A percentile compares a stretch with the other conserved stretches of the same genome.
Evolutionary conservation across 64 coral and sea anemone genomes (phyloP).

Genomic region (Dendrophyllia cribrosa): DNA sequence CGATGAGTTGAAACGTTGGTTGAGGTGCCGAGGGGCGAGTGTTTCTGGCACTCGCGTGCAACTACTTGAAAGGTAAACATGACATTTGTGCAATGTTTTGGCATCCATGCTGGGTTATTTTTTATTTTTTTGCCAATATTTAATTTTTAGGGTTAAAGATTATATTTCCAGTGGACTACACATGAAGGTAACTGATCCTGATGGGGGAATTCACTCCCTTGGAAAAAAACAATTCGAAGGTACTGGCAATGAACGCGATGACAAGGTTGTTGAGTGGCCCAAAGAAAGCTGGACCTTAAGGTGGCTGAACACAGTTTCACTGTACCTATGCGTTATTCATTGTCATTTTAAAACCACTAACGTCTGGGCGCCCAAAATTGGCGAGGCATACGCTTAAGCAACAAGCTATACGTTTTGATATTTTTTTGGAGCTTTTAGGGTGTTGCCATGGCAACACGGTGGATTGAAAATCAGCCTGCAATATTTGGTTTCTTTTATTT

Average conservation of each 20-base stretch:
- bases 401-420: too few species aligned
- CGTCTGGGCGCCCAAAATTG: too few species aligned
- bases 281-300: constrained; percentile 42
- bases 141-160: constrained; percentile 53
- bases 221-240: constrained; percentile 10
- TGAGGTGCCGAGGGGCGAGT: constrained; percentile 58
- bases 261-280: constrained; percentile 36
- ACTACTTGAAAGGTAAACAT: constrained; percentile 70
- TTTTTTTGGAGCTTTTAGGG: too few species aligned
- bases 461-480: too few species aligned
- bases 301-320: too few species aligned
- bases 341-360: too few species aligned
- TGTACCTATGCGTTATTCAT: too few species aligned
- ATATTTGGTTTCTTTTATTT: too few species aligned
- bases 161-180: constrained; percentile 55
- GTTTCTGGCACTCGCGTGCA: constrained; percentile 49
- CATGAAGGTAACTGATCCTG: constrained; percentile 49
- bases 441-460: too few species aligned
- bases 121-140: constrained; percentile 6
- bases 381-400: too few species aligned
- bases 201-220: constrained; percentile 43
- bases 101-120: not conserved
- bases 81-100: not conserved
- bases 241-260: constrained; percentile 2
- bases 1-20: constrained; percentile 57